These are phyloP conservation scores for Trogon surrucura DNA, from an alignment of 2,113 vertebrate genomes.

Conservation along the genomic window DNA sequence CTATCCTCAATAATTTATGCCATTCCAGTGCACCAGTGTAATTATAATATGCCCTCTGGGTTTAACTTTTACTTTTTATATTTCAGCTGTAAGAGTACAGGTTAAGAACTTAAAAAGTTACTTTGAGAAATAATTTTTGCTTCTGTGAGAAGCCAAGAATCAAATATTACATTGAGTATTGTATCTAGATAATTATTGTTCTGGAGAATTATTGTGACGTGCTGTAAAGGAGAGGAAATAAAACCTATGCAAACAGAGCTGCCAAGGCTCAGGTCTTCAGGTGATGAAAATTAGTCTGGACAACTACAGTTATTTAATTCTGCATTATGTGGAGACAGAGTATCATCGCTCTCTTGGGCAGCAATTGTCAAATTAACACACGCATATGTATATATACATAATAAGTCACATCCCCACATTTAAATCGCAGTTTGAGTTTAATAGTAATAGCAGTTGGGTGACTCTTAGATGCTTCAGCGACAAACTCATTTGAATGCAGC, in stretches of 20 bases:
- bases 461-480: neutral
- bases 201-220: neutral
- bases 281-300: neutral
- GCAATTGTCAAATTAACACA: neutral
- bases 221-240: neutral
- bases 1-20: neutral
- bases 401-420: neutral
- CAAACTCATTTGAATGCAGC: neutral
- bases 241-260: neutral
- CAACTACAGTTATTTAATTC: neutral
- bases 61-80: neutral
- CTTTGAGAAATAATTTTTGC: neutral
- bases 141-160: neutral
- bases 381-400: neutral
- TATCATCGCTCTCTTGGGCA: neutral
- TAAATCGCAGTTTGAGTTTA: neutral
- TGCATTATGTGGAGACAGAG: neutral
- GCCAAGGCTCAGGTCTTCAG: neutral
- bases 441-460: neutral
- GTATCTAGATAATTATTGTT: neutral
- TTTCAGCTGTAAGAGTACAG: neutral
- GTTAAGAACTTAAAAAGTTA: neutral
- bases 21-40: neutral
- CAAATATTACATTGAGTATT: neutral
- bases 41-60: neutral